Percentiles rank a stretch among this genome's conserved stretches.
Conservation (phyloP, 2,888 invertebrate genomes). For the Synergus gifuensis region DNA sequence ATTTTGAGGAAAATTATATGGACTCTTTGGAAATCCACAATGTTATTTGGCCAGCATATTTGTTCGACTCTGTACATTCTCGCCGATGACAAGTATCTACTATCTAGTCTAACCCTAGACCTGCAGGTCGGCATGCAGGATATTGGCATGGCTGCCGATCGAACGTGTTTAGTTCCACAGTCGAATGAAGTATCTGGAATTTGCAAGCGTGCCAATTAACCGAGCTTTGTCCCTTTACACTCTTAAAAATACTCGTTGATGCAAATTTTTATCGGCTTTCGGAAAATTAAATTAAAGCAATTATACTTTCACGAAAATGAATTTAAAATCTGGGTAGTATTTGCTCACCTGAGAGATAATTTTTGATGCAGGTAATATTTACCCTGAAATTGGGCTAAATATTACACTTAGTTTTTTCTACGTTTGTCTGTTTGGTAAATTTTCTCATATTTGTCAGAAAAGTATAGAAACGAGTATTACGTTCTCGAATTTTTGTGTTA, state of each 20-base stretch:
- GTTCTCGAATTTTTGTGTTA: too few species aligned
- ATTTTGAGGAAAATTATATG: not conserved
- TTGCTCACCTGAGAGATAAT: too few species aligned
- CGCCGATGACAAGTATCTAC: not conserved
- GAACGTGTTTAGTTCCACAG: not conserved
- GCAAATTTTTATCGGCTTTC: not conserved
- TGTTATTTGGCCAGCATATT: not conserved
- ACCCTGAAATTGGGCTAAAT: too few species aligned
- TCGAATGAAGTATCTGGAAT: slow-evolving; percentile 8
- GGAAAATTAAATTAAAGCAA: not conserved
- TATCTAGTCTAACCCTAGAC: not conserved
- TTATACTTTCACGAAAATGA: too few species aligned
- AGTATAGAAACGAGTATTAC: too few species aligned
- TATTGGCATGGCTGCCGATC: not conserved
- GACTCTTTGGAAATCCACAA: not conserved
- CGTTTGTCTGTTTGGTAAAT: too few species aligned
- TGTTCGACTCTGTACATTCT: not conserved
- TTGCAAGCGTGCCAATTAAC: not conserved
- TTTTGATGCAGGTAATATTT: too few species aligned
- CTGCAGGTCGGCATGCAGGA: not conserved
- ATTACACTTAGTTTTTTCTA: too few species aligned
- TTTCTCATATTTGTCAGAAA: too few species aligned
- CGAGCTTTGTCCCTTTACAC: not conserved
- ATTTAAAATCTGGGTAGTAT: too few species aligned
- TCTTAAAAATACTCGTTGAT: not conserved